Conservation (phyloP, 2,113 vertebrate species). For the Cephalopholis sonnerati region DNA sequence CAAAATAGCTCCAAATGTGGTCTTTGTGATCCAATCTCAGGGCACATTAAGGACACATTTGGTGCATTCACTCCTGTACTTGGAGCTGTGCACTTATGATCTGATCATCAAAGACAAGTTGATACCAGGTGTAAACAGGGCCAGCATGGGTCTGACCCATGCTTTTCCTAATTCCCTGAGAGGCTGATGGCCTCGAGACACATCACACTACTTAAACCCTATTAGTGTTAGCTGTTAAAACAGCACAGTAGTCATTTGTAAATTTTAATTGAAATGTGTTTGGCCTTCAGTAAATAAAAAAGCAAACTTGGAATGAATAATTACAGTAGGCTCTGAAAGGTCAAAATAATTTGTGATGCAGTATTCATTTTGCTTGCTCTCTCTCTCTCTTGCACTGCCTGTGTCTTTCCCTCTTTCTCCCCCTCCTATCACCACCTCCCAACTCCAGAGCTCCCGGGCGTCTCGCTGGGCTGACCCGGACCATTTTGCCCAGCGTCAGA, state of each 20-base stretch:
- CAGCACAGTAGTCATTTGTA: constrained; percentile 30
- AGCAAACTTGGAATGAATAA: constrained; percentile 31
- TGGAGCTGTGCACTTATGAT: too few species aligned
- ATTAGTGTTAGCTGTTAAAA: neutral
- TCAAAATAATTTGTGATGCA: constrained; percentile 44
- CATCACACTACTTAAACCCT: neutral
- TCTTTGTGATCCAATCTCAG: too few species aligned
- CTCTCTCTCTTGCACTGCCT: neutral
- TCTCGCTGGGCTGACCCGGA: constrained; percentile 99
- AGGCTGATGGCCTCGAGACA: constrained; percentile 27
- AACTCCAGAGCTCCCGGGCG: constrained; percentile 90
- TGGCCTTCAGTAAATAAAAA: constrained; percentile 11
- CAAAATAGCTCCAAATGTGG: too few species aligned
- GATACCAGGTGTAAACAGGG: too few species aligned
- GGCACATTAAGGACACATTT: too few species aligned
- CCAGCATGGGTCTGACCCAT: too few species aligned
- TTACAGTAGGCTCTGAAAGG: constrained; percentile 52
- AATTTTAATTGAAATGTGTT: constrained; percentile 27
- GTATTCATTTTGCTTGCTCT: constrained; percentile 47
- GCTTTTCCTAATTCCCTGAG: constrained; percentile 14
- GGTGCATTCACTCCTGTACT: too few species aligned
- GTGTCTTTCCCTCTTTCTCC: neutral
- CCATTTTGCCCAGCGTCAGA: constrained; percentile 99
- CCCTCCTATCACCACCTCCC: neutral
- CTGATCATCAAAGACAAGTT: too few species aligned